Evolutionary conservation across 2,797 vertebrate genomes (phyloP), one percentile per base, ranked within the genome.

Genomic region (Siniperca obscura): DNA sequence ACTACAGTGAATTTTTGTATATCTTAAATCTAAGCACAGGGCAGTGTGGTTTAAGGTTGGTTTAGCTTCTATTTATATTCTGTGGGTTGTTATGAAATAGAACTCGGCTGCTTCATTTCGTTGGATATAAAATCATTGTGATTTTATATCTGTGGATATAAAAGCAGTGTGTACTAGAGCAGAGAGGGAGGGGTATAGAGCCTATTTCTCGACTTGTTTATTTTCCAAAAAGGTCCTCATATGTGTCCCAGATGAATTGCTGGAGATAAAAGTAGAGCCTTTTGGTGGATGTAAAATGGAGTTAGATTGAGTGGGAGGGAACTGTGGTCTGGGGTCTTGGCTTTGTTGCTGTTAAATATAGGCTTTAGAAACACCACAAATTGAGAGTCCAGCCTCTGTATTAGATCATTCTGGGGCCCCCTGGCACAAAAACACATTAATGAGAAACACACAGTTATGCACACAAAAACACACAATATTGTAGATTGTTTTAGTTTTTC

Each of bases 331-430:
- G 82, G 89, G 90, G 91, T 90, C 92, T 87, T 79, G 82, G 90
- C 88, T 93, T 90, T 93, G 92, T 93, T 92, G 88, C 85, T 85
- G 89, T 91, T 94, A 95, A 94, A 92, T 94, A 94, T 90, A 93
- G 92, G 88, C 82, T 92, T 80, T 87, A 92, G 91, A 93, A 93
- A 93, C 84, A 87, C 94, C 93, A 84, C 93, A 92, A 84, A 91
- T 82, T 82, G 77, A 90, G 85, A 86, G 81, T 84, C 89, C 84
- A 59, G 84, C 90, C 84, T 89, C 83, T 87, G 60, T 83, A 91
- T 92, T 92, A 88, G 87, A 92, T 93, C 90, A 90, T 82, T 86
- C 77, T 80, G 76, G 61, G 86, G 66, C 82, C 76, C 50, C 48
- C 80, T 87, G 84, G 86, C 83, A 90, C 79, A 80, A 73, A 86